Conservation (phyloP, 2,113 vertebrate species). For the Ammodramus savannarum region DNA sequence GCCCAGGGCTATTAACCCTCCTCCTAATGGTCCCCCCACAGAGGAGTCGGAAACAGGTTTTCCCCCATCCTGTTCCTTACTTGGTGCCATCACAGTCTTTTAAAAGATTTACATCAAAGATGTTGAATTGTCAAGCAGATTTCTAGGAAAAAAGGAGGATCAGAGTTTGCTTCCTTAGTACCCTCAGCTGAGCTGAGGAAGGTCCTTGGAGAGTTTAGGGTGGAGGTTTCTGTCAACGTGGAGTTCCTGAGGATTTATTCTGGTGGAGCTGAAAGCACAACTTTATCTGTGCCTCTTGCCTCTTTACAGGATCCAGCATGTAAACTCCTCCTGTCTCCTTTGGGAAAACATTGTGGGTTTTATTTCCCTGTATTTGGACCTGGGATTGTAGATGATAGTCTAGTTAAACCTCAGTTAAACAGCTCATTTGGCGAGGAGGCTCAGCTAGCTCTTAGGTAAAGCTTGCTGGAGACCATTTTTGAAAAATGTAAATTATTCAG, state of each 20-base stretch:
- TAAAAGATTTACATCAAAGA: background rate
- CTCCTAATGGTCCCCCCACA: background rate
- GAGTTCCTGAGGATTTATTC: background rate
- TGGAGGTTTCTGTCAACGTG: background rate
- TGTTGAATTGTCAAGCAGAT: background rate
- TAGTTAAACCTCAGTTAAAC: background rate
- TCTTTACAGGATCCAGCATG: background rate
- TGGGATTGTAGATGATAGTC: background rate
- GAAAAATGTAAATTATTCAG: background rate
- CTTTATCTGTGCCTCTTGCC: background rate
- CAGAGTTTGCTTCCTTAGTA: background rate
- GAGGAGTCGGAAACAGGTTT: background rate
- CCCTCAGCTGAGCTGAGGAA: background rate
- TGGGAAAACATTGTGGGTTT: background rate
- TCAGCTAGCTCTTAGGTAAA: background rate
- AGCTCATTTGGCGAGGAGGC: background rate
- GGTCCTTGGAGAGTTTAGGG: background rate
- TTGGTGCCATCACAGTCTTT: conserved; percentile 7
- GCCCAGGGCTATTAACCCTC: conserved; percentile 42
- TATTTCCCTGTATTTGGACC: background rate
- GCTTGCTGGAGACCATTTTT: background rate
- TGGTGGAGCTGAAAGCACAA: background rate
- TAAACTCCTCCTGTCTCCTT: background rate
- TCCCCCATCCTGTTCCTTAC: conserved; percentile 12
- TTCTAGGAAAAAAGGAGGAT: background rate